Percentiles rank a stretch among this genome's conserved stretches.
These are phyloP conservation scores for Cephalopholis sonnerati DNA, from an alignment of 2,113 vertebrate genomes.

Conservation along the genomic window DNA sequence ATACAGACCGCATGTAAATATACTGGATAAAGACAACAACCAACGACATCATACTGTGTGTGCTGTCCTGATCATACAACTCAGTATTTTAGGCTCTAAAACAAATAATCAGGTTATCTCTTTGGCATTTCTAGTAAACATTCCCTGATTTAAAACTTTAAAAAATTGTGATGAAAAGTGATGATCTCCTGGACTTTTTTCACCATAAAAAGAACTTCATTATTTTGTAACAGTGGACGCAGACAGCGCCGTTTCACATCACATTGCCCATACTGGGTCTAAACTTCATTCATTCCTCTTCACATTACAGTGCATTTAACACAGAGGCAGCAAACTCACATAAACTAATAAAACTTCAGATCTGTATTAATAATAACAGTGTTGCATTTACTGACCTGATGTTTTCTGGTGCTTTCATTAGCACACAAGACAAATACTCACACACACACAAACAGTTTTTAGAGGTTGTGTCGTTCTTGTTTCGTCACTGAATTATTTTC, in stretches of 20 bases:
- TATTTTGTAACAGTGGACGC: background rate
- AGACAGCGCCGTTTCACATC: background rate
- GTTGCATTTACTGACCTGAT: background rate
- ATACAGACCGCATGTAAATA: background rate
- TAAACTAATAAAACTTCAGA: background rate
- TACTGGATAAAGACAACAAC: background rate
- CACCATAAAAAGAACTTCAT: background rate
- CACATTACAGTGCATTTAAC: constrained; percentile 5
- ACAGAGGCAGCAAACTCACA: background rate
- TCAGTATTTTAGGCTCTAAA: background rate
- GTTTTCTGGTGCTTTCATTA: background rate
- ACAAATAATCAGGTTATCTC: background rate
- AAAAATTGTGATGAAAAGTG: too few relatives aligned
- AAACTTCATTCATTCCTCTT: background rate
- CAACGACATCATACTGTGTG: background rate
- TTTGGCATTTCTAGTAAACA: background rate
- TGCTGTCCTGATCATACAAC: too few relatives aligned
- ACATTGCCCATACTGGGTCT: background rate
- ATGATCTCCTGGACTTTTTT: background rate
- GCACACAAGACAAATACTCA: background rate
- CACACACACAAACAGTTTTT: background rate
- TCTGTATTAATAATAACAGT: constrained; percentile 3
- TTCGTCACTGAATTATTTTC: background rate
- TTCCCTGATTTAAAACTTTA: background rate
- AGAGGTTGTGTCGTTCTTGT: background rate